Conservation (phyloP, 35 echinoderm and acorn worm genomes). For the Apostichopus parvimensis region DNA sequence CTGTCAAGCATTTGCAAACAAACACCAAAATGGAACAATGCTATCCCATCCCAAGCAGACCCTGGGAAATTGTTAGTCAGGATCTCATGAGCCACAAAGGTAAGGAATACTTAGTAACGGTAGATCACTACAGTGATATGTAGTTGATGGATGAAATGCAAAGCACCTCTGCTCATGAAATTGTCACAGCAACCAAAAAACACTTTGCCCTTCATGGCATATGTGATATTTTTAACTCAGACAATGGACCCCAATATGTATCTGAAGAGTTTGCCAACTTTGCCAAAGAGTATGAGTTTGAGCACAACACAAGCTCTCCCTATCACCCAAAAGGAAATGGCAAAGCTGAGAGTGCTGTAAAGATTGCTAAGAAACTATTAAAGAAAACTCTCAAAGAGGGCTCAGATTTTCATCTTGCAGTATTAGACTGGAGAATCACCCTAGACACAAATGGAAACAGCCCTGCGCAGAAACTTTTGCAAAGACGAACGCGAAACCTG, state of each 20-base stretch:
- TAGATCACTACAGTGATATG: too few species aligned
- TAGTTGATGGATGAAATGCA: conserved; percentile 49
- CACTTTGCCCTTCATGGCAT: not conserved
- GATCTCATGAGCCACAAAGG: not conserved
- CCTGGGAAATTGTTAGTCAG: conserved; percentile 51
- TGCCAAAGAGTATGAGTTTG: too few species aligned
- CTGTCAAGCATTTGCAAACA: conserved; percentile 49
- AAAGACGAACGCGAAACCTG: too few species aligned
- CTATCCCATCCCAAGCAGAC: conserved; percentile 39
- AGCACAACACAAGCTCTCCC: not conserved
- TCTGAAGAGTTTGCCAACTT: not conserved
- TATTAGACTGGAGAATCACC: conserved; percentile 81
- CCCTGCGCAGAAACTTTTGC: conserved; percentile 68
- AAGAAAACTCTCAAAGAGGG: not conserved
- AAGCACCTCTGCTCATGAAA: conserved; percentile 26
- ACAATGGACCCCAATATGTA: not conserved
- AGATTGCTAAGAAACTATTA: too few species aligned
- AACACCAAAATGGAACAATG: conserved; percentile 67
- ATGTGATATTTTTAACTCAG: conserved; percentile 32
- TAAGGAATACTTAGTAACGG: conserved; percentile 1
- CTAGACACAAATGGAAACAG: conserved; percentile 60
- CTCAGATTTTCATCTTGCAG: conserved; percentile 67
- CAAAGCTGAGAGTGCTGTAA: not conserved
- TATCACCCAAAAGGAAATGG: conserved; percentile 41
- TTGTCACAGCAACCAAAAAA: too few species aligned